Evolutionary conservation across 2,113 vertebrate genomes (phyloP).

Genomic region (Hylia prasina): DNA sequence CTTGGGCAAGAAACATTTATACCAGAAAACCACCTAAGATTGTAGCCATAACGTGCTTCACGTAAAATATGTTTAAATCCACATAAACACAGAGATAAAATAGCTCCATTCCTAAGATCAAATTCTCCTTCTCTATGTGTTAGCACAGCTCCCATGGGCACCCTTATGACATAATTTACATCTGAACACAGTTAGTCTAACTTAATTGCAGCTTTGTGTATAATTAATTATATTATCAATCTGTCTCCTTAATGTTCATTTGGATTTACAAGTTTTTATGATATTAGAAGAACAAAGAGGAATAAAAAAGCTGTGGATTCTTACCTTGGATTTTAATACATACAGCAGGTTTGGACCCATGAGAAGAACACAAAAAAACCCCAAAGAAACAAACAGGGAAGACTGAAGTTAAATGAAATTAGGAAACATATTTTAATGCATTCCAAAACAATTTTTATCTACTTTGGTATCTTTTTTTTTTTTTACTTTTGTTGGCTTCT

Average conservation of each 20-base stretch:
- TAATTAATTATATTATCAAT: conserved; percentile 25
- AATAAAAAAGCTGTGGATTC: not conserved
- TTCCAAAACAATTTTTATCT: not conserved
- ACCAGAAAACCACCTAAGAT: not conserved
- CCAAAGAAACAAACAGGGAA: not conserved
- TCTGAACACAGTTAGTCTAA: not conserved
- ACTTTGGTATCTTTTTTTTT: not conserved
- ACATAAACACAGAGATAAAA: not conserved
- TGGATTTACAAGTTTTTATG: conserved; percentile 1
- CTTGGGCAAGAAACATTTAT: not conserved
- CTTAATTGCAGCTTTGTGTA: not conserved
- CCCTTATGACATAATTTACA: not conserved
- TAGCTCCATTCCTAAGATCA: not conserved
- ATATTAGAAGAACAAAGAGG: not conserved
- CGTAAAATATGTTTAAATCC: not conserved
- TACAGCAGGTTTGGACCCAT: not conserved
- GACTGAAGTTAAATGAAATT: not conserved
- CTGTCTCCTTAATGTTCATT: not conserved
- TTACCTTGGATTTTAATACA: not conserved
- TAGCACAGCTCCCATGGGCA: not conserved
- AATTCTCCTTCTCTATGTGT: not conserved
- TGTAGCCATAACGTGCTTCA: not conserved
- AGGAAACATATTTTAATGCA: not conserved
- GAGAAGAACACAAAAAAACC: not conserved
- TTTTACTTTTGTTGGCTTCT: not conserved